Evolutionary conservation across 2,888 invertebrate species (phyloP).

Genomic region (Eudemis profundana): DNA sequence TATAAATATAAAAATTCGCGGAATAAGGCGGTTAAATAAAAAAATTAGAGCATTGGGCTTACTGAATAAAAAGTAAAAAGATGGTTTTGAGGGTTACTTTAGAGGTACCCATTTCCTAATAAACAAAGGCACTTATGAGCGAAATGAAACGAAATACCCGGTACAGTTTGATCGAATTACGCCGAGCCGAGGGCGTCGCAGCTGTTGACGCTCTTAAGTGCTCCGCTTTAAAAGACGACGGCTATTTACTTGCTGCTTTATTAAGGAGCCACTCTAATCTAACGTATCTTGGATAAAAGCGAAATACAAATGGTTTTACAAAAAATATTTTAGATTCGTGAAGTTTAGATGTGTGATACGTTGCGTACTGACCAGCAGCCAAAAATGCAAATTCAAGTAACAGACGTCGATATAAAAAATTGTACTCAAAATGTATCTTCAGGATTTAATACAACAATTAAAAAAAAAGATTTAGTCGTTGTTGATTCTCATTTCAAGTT

Average conservation of each 20-base stretch:
- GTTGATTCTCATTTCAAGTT: too few relatives aligned
- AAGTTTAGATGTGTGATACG: too few relatives aligned
- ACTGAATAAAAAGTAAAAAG: too few relatives aligned
- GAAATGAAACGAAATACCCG: constrained; percentile 9
- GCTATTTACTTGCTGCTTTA: constrained; percentile 51
- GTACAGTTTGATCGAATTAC: constrained; percentile 30
- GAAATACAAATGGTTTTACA: constrained; percentile 45
- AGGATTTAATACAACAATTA: too few relatives aligned
- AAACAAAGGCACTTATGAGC: constrained; percentile 25
- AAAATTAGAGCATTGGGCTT: too few relatives aligned
- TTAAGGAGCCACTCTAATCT: constrained; percentile 49
- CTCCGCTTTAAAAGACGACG: constrained; percentile 52
- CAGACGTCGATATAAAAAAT: too few relatives aligned
- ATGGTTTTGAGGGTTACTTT: neutral
- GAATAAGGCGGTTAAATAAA: too few relatives aligned
- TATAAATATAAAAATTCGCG: too few relatives aligned
- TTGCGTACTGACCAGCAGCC: too few relatives aligned
- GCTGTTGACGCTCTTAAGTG: constrained; percentile 54
- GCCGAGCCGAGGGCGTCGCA: constrained; percentile 45
- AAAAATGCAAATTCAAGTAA: too few relatives aligned
- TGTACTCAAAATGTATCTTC: too few relatives aligned
- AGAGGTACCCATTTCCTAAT: constrained; percentile 31
- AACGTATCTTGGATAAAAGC: constrained; percentile 42
- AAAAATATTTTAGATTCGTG: constrained; percentile 41
- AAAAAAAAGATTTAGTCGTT: too few relatives aligned